These are phyloP conservation scores for Darevskia mixta DNA, from an alignment of 2,797 vertebrate species.

Conservation along the genomic window DNA sequence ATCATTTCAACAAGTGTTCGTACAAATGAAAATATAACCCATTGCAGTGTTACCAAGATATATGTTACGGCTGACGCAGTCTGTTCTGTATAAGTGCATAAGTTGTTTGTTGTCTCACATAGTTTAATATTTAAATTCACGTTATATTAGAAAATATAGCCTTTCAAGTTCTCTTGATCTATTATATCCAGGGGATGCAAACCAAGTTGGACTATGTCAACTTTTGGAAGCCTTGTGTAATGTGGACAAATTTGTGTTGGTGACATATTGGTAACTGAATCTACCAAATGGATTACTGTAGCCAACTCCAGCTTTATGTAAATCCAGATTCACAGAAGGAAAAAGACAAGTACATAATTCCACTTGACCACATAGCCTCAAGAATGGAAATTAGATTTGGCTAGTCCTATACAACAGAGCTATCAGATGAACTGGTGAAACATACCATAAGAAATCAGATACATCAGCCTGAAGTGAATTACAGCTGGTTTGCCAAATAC, in stretches of 20 bases:
- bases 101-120: slow-evolving; percentile 22
- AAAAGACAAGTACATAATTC: slow-evolving; percentile 61
- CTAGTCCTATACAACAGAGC: slow-evolving; percentile 63
- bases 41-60: slow-evolving; percentile 13
- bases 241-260: slow-evolving; percentile 56
- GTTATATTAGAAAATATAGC: slow-evolving; percentile 33
- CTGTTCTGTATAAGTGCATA: slow-evolving; percentile 1
- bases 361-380: slow-evolving; percentile 63
- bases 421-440: slow-evolving; percentile 72
- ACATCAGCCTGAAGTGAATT: slow-evolving; percentile 70
- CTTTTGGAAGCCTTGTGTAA: slow-evolving; percentile 47
- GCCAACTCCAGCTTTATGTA: slow-evolving; percentile 49
- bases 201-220: slow-evolving; percentile 50
- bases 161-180: slow-evolving; percentile 31
- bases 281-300: slow-evolving; percentile 58
- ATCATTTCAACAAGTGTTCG: slow-evolving; percentile 14
- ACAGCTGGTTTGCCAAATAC: slow-evolving; percentile 71
- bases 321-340: slow-evolving; percentile 59
- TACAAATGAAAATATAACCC: slow-evolving; percentile 13
- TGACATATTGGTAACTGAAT: slow-evolving; percentile 61
- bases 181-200: slow-evolving; percentile 48
- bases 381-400: slow-evolving; percentile 74
- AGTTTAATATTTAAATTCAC: slow-evolving; percentile 35
- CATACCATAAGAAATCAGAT: slow-evolving; percentile 66
- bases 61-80: not conserved